Evolutionary conservation across 2,113 vertebrate genomes (phyloP), one percentile per base, ranked within the genome.

Genomic region (Centropus bengalensis): DNA sequence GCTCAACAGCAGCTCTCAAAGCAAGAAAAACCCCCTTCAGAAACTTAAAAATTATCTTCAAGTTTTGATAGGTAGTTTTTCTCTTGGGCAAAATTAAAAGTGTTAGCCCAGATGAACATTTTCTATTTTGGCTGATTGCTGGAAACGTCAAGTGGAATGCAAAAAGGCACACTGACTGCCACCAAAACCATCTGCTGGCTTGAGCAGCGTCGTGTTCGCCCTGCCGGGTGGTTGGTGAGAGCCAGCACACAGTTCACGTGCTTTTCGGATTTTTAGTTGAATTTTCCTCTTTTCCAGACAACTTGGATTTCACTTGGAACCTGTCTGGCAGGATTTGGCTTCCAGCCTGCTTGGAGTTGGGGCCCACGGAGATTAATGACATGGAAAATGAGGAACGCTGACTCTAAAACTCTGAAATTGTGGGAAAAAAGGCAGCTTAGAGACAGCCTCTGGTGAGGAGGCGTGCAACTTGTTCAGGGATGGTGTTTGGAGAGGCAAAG

Each of bases 301-400:
- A 86, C 69, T 71, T 60, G 64, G 80, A 64, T 74, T 94, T 79
- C 15, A 1, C 73, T 92, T 78, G 91, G 88, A 92, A 92, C 52
- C 56, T 59, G 45, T 91, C 91, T 93, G 90, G 92, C 91, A 94
- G 86, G 11, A 14, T 45, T 81, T 94, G 90, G 92, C 91, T 70
- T 67, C 64, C 73, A 77, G 92, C 77, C 92, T 55, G 42, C 90
- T 78, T 40, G 76, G 60, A 96, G 84, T 71, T 1, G 20, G 30
- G 47, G 33, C 51, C 47, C 9, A 1, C 2, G 3, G 86, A 93
- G 90, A 95, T 93, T 90, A 90, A 94, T 86, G 90, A 62, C 86
- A 88, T 56, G 88, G 95, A 96, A 96, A 94, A 92, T 22, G 52
- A 95, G 91, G 91, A 91, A 86, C 7, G 9, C 42, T 91, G 91